A percentile compares a stretch with the other conserved stretches of the same genome.
Conservation (phyloP, 2,888 invertebrate species). For the Calameuta filiformis region DNA sequence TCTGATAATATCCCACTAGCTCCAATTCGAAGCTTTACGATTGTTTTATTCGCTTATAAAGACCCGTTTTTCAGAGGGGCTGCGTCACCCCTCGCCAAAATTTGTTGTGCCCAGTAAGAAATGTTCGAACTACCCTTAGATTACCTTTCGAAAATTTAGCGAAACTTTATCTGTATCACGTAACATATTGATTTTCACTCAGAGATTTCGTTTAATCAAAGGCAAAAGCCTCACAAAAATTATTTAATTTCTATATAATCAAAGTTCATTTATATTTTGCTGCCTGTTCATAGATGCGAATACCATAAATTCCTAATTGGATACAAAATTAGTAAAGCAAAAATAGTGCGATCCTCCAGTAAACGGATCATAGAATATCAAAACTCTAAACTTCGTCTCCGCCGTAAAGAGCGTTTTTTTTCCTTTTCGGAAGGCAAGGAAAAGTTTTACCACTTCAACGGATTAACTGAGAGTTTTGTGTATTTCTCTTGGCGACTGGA, state of each 20-base stretch:
- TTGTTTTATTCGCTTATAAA: not conserved
- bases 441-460: constrained; percentile 31
- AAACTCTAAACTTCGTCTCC: constrained; percentile 43
- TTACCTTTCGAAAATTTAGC: not conserved
- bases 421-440: constrained; percentile 10
- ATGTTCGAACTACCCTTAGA: not conserved
- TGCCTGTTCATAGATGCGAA: too few species aligned
- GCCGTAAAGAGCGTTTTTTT: constrained; percentile 11
- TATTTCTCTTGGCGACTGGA: not conserved
- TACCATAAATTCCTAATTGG: too few species aligned
- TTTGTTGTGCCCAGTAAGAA: not conserved
- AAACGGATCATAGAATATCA: not conserved
- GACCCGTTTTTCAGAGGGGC: not conserved
- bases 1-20: not conserved
- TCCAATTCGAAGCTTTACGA: not conserved
- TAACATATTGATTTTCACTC: too few species aligned
- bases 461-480: constrained; percentile 31
- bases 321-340: not conserved
- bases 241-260: too few species aligned
- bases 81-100: not conserved
- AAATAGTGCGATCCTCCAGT: not conserved
- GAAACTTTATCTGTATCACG: too few species aligned
- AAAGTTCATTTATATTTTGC: too few species aligned
- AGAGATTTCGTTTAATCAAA: too few species aligned
- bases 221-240: too few species aligned